Percentiles rank a stretch among this genome's conserved stretches.
Evolutionary conservation across 2,888 invertebrate genomes (phyloP).

Genomic region (Coecobrya sp.): DNA sequence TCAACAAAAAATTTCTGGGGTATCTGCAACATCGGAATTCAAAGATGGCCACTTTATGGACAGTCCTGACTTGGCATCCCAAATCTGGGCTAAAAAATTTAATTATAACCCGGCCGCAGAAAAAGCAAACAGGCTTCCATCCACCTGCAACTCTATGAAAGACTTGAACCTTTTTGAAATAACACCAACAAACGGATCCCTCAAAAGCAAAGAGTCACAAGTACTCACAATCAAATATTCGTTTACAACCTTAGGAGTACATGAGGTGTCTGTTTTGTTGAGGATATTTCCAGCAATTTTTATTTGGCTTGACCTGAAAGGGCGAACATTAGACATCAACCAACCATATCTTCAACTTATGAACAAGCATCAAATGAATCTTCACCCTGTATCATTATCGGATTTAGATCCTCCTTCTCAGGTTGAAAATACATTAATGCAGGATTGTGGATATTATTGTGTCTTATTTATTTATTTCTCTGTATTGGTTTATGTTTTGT

Average conservation of each 20-base stretch:
- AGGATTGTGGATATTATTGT: background rate
- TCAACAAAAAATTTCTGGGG: constrained; percentile 49
- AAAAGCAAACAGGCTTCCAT: background rate
- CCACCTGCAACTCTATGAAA: constrained; percentile 39
- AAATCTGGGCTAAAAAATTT: constrained; percentile 76
- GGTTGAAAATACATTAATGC: constrained; percentile 41
- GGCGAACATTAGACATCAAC: constrained; percentile 72
- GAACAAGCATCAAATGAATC: constrained; percentile 74
- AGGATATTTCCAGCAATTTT: constrained; percentile 84
- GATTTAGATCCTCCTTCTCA: constrained; percentile 85
- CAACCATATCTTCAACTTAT: constrained; percentile 80
- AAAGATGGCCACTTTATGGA: constrained; percentile 68
- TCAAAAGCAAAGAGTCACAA: constrained; percentile 75
- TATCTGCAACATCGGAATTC: constrained; percentile 49
- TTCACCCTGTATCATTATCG: constrained; percentile 81
- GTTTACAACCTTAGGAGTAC: constrained; percentile 71
- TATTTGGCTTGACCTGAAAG: constrained; percentile 83
- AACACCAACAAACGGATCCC: constrained; percentile 65
- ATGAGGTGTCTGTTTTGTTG: constrained; percentile 81
- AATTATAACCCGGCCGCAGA: background rate
- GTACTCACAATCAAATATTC: constrained; percentile 78
- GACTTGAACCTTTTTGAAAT: constrained; percentile 70
- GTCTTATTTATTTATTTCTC: background rate
- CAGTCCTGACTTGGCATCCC: constrained; percentile 58
- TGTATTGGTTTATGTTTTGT: background rate